Evolutionary conservation across 2,888 invertebrate genomes (phyloP).

Genomic region (Erynnis tages): DNA sequence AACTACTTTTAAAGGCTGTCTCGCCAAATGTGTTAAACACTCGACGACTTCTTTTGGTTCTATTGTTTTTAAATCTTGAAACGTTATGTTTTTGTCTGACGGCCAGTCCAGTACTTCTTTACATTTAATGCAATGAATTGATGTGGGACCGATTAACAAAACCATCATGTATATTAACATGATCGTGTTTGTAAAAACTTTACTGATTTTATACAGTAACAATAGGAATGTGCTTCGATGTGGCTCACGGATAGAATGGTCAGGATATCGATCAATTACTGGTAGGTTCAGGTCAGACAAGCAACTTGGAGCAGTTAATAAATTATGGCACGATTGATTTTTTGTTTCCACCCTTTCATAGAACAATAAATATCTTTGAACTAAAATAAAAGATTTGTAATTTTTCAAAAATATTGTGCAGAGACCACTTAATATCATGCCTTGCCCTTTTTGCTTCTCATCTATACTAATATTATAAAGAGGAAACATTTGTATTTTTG

Average conservation of each 20-base stretch:
- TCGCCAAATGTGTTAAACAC: conserved; percentile 62
- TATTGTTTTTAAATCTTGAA: conserved; percentile 48
- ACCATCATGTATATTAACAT: conserved; percentile 4
- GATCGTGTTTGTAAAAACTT: background rate
- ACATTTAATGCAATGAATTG: conserved; percentile 44
- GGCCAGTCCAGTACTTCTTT: conserved; percentile 51
- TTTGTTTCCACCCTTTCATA: too few relatives aligned
- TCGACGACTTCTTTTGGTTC: conserved; percentile 53
- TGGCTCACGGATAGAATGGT: conserved; percentile 1
- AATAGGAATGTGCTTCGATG: background rate
- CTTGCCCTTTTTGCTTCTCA: too few relatives aligned
- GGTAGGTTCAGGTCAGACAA: conserved; percentile 6
- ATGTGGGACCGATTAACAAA: conserved; percentile 14
- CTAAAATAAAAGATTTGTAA: too few relatives aligned
- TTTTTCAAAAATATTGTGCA: too few relatives aligned
- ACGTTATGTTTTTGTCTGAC: conserved; percentile 40
- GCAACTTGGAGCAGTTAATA: background rate
- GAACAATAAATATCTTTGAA: too few relatives aligned
- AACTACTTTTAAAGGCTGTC: conserved; percentile 43
- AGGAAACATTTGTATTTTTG: too few relatives aligned
- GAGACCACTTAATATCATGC: too few relatives aligned
- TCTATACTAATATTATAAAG: too few relatives aligned
- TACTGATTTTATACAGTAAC: background rate
- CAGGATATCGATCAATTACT: background rate
- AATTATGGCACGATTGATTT: background rate